Base-by-base conservation (phyloP, 1,140 invertebrate species). In the Heterodera schachtii region DNA sequence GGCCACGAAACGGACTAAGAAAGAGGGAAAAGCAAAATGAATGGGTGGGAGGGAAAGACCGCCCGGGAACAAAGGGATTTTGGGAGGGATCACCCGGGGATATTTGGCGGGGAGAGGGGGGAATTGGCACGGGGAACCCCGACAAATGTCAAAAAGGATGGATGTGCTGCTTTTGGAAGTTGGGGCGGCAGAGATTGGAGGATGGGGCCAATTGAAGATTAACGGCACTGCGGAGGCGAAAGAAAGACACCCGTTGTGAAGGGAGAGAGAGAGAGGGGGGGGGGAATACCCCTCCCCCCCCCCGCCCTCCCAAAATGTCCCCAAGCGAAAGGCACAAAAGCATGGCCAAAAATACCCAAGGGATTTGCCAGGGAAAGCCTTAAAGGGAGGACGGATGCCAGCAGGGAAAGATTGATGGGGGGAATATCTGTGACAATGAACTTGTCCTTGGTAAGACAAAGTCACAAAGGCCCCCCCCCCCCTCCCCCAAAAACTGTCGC, bases 1-100 rank as follows among this genome's bases (percentile, higher is more conserved):
- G 73, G 66, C 85, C 86, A 43, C 85, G 86, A 75, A 86, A 86
- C 44, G 85, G 85, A 78, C 85, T 86, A n/a, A 87, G 87, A 82
- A 69, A 60, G n/a, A 49, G 3, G 21, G 31, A 31, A 31, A 31
- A 31, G 31, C 31, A 31, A 31, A 31, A 31, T 66, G 44, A 77
- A 77, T 77, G 0, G n/a, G 67, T n/a, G 67, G 67, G 41, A 69
- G n/a, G 67, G 67, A n/a, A 16, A 69, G n/a, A n/a, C 6, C 16
- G n/a, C 8, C 7, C n/a, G 41, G 67, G 19, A 70, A 70, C n/a
- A 31, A 19, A 16, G 31, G 19, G 49, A 31, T 7, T 77, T 60
- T 77, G 64, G 47, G n/a, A 57, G 46, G 43, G 31, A 31, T 31
- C 31, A 31, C 31, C 31, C 31, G 31, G 31, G 31, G 31, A 31